Evolutionary conservation across 2,113 vertebrate species (phyloP).

Genomic region (Chlorocebus sabaeus): DNA sequence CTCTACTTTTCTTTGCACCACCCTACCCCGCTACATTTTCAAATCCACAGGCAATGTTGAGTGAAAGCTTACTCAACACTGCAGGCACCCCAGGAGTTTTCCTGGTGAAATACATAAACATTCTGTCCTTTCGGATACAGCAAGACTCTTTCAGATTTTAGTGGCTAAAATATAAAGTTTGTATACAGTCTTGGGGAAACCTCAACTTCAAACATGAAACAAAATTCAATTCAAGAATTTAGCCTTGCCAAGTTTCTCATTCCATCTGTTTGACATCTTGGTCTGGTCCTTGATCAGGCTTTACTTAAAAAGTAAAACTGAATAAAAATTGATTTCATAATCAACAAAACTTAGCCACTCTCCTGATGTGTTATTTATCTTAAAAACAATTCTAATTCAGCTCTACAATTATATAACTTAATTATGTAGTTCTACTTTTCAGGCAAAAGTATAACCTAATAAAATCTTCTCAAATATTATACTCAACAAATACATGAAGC

Average conservation of each 20-base stretch:
- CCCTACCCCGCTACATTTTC: neutral
- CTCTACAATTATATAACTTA: neutral
- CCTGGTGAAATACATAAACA: neutral
- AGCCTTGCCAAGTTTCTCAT: neutral
- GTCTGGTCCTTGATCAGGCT: neutral
- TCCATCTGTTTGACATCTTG: slow-evolving; percentile 19
- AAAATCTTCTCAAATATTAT: slow-evolving; percentile 48
- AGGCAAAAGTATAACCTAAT: slow-evolving; percentile 10
- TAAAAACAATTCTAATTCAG: neutral
- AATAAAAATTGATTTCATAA: slow-evolving; percentile 10
- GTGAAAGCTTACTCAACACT: neutral
- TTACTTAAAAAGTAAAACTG: slow-evolving; percentile 17
- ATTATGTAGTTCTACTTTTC: neutral
- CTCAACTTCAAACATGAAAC: neutral
- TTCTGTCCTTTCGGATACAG: neutral
- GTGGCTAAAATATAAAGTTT: neutral
- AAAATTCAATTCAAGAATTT: neutral
- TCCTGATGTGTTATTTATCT: neutral
- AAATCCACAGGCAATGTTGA: neutral
- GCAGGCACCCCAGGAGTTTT: neutral
- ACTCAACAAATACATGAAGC: neutral
- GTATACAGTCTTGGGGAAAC: neutral
- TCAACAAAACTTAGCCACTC: neutral
- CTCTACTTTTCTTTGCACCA: neutral
- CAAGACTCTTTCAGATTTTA: neutral